Base-by-base conservation (phyloP, 2,888 invertebrate species). In the Dryocosmus kuriphilus region DNA sequence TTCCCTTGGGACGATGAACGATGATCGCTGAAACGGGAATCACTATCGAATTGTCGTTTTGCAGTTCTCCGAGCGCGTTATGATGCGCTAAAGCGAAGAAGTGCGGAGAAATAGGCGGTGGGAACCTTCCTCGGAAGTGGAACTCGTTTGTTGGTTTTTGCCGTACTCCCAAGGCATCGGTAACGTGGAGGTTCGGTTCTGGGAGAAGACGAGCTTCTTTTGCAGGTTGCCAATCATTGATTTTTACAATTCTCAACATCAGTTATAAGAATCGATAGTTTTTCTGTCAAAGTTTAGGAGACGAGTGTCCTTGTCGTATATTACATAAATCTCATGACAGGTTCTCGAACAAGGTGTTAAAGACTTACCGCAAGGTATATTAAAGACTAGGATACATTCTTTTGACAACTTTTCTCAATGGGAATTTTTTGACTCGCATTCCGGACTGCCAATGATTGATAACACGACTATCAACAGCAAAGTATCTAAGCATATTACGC, bases 111-210 rank as follows among this genome's bases (percentile, higher is more conserved):
- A 82, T 57, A 74, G 81, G 79, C 80, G 82, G 76, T 75, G 75
- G 77, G 82, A 77, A 83, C 80, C 81, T 79, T 81, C 77, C 77
- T 76, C 79, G 78, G 78, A 81, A 76, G 78, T 80, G 84, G 85
- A 86, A 85, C 89, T 87, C 85, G 88, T 88, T 88, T 87, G 84
- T 85, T 85, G 85, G 86, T 88, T 88, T 88, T 87, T 87, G 85
- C 77, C 75, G 79, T 84, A 79, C 80, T 80, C 80, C 81, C 80
- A 77, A 79, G 67, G 71, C 80, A 82, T 80, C 81, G 81, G 79
- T 81, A 80, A 79, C 79, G 80, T 79, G 65, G 46, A 67, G 67
- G 67, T 67, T 67, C 57, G 74, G 35, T 74, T 74, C 74, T 76
- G 77, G 81, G 80, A 81, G 80, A 80, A 81, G 79, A 77, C 80